Base-by-base conservation (phyloP, 2,888 invertebrate genomes). In the Drosophila kuntzei region DNA sequence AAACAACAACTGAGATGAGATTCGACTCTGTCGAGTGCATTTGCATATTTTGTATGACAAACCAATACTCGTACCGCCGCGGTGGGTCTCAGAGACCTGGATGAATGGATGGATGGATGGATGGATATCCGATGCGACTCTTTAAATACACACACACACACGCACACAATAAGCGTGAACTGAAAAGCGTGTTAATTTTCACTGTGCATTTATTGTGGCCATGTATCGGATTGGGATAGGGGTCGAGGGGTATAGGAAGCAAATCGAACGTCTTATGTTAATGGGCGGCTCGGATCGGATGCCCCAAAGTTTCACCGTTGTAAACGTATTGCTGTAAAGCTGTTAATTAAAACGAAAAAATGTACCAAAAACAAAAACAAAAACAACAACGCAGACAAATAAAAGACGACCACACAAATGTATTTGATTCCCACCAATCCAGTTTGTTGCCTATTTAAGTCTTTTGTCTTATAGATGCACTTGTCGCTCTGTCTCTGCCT, bases 151-250 rank as follows among this genome's bases (percentile, higher is more conserved):
- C 34, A 51, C 46, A 44, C 53, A 54, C 20, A 59, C 16, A 57
- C 37, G 64, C 67, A 61, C 46, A 70, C 63, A 70, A 64, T 71
- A 66, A 80, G 87, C 85, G 80, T 81, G 73, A 89, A 89, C 79
- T 79, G 82, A 89, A 88, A 84, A 87, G 89, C 85, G 85, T 86
- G 85, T 89, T 86, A 86, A 89, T 86, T 86, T 86, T 89, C 87
- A 87, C 85, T 89, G 89, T 80, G 83, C 83, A 84, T 84, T 84
- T 88, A 84, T 88, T 82, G 86, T 68, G 62, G 65, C 82, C 79
- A 79, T 86, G 71, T 76, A 76, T 47, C 6, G 51, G 41, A 29
- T n/a, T 36, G 43, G 14, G 25, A 12, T 43, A 9, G 43, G 36
- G 37, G n/a, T 12, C 34, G 32, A 57, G 43, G 61, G 54, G 50